These are phyloP conservation scores for Melanotaenia pygmaea DNA, from an alignment of 2,797 vertebrate species.

Conservation along the genomic window DNA sequence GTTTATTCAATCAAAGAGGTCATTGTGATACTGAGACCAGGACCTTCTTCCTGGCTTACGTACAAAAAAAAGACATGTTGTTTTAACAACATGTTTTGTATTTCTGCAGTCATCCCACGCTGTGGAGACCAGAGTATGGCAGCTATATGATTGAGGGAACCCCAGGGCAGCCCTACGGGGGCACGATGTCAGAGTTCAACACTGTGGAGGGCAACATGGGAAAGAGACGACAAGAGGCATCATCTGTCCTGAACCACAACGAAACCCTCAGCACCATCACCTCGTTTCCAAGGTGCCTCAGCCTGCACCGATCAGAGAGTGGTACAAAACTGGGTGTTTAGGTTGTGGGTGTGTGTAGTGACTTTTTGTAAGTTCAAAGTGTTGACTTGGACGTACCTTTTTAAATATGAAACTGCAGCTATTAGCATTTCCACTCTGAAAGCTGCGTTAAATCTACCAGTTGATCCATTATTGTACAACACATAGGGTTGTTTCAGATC, in stretches of 20 bases:
- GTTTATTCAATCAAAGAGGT: slow-evolving; percentile 42
- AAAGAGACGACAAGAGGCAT: slow-evolving; percentile 92
- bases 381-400: no score
- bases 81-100: slow-evolving; percentile 29
- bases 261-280: slow-evolving; percentile 94
- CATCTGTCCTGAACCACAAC: slow-evolving; percentile 86
- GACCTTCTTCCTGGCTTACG: not conserved
- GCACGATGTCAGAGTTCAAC: slow-evolving; percentile 98
- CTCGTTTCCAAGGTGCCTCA: slow-evolving; percentile 91
- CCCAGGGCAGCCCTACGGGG: slow-evolving; percentile 95
- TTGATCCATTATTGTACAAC: not conserved
- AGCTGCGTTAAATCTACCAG: not conserved
- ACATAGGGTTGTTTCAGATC: not conserved
- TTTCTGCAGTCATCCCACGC: slow-evolving; percentile 91
- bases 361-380: not conserved
- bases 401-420: not conserved
- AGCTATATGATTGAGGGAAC: slow-evolving; percentile 99
- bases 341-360: not conserved
- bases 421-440: not conserved
- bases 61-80: not conserved
- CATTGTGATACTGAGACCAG: not conserved
- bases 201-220: slow-evolving; percentile 98
- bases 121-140: slow-evolving; percentile 98
- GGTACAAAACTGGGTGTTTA: not conserved
- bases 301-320: not conserved